Base-by-base conservation (phyloP, 2,113 vertebrate species). In the Uria aalge region DNA sequence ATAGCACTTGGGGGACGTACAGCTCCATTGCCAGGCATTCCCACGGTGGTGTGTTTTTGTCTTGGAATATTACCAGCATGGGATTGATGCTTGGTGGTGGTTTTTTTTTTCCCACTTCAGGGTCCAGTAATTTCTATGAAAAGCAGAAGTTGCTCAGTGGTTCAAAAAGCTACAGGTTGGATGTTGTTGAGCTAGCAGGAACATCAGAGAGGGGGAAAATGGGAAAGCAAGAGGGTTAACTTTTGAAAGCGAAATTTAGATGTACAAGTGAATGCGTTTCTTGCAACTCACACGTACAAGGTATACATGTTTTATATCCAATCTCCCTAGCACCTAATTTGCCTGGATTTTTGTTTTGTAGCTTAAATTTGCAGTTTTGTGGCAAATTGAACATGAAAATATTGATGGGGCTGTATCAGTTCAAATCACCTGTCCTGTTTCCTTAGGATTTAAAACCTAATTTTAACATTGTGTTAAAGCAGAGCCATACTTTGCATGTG, bases 1-100 rank as follows among this genome's bases (percentile, higher is more conserved):
- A 0, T 38, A 11, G 12, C 10, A 52, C n/a, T 22, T 21, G 21
- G 6, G 15, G 5, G 53, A 29, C 29, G 7, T 16, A 9, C 14
- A 9, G 6, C 36, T 12, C 8, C 29, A 0, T 62, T 27, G 52
- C 15, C 13, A 20, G 40, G 15, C 19, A 8, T 85, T 72, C 24
- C 27, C 10, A 6, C 60, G 36, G 62, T 76, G 36, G 20, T 56
- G 12, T 32, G 22, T 77, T 29, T 78, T 81, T 0, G 0, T 72
- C 66, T 59, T 48, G 8, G 8, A 29, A 40, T 8, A 0, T 36
- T 36, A 15, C 0, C 3, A 52, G 22, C 7, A 5, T 26, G 29
- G 5, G 24, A 24, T 80, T 3, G 1, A 4, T 92, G n/a, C 21
- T 59, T 78, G 12, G 11, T 55, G n/a, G 13, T 52, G 20, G 1